These are phyloP conservation scores for Stegophylla sp. DNA, from an alignment of 2,888 invertebrate species.

Conservation along the genomic window DNA sequence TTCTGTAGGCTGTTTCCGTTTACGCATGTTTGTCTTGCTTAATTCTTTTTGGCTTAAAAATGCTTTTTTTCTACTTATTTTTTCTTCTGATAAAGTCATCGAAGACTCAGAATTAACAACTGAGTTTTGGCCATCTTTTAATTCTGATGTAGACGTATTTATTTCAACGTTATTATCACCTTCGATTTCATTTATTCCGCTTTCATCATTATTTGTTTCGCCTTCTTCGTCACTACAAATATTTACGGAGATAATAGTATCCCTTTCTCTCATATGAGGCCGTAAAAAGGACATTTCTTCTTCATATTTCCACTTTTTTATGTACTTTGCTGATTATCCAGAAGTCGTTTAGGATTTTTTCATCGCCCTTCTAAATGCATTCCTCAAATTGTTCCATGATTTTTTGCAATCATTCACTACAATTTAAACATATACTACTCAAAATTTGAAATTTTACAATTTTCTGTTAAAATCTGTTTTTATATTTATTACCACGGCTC, in stretches of 20 bases:
- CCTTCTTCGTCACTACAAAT: background rate
- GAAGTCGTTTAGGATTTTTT: background rate
- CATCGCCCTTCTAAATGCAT: slow-evolving; percentile 15
- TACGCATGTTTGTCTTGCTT: slow-evolving; percentile 5
- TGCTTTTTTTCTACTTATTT: background rate
- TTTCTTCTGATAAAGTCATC: background rate
- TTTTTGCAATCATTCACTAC: slow-evolving; percentile 8
- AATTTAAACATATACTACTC: background rate
- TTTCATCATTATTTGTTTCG: slow-evolving; percentile 10
- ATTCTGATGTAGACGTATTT: background rate
- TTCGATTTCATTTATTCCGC: background rate
- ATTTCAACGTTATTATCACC: background rate
- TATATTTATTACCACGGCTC: no score
- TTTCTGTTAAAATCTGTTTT: no score
- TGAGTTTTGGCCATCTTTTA: background rate
- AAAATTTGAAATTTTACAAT: background rate
- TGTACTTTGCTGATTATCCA: background rate
- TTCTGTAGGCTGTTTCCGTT: slow-evolving; percentile 9
- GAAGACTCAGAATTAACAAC: background rate
- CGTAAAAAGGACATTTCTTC: slow-evolving; percentile 14
- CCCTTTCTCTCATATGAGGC: slow-evolving; percentile 23
- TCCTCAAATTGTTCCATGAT: slow-evolving; percentile 8
- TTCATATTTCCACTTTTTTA: slow-evolving; percentile 7
- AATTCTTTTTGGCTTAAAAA: background rate
- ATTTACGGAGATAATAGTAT: background rate